Conservation (phyloP, 2,888 invertebrate species). For the Nasonia oneida region DNA sequence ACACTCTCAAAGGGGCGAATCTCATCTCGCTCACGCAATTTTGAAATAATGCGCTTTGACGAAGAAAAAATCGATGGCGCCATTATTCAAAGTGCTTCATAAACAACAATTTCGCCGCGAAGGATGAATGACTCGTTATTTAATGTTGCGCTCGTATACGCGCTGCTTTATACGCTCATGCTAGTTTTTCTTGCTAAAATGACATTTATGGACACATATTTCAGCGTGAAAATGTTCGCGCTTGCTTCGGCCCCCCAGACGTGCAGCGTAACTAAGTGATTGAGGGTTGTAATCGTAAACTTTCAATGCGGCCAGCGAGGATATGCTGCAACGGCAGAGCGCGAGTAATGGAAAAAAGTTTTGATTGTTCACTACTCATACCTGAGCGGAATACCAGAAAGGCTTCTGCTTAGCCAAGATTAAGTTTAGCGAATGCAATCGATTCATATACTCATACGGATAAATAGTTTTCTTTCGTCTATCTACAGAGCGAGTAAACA, state of each 20-base stretch:
- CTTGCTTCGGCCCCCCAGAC: not conserved
- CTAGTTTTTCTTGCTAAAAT: conserved; percentile 8
- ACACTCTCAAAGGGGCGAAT: not conserved
- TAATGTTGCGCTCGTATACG: not conserved
- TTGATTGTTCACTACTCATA: not conserved
- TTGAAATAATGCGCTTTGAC: not conserved
- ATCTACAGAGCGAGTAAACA: too few relatives aligned
- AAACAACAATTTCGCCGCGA: not conserved
- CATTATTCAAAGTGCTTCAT: conserved; percentile 31
- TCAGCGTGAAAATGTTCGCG: not conserved
- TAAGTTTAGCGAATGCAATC: not conserved
- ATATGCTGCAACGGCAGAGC: not conserved
- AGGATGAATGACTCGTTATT: conserved; percentile 13
- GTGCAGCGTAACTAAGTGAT: not conserved
- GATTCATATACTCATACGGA: too few relatives aligned
- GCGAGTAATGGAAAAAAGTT: not conserved
- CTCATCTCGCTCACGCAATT: not conserved
- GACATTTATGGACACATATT: conserved; percentile 24
- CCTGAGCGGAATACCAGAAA: not conserved
- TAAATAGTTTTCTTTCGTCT: too few relatives aligned
- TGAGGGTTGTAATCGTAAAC: not conserved
- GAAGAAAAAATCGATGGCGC: not conserved
- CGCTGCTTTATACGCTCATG: not conserved
- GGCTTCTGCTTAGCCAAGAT: not conserved
- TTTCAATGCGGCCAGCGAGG: not conserved